Evolutionary conservation across 2,797 vertebrate species (phyloP), one percentile per base, ranked within the genome.

Genomic region (Melanotaenia boesemani): DNA sequence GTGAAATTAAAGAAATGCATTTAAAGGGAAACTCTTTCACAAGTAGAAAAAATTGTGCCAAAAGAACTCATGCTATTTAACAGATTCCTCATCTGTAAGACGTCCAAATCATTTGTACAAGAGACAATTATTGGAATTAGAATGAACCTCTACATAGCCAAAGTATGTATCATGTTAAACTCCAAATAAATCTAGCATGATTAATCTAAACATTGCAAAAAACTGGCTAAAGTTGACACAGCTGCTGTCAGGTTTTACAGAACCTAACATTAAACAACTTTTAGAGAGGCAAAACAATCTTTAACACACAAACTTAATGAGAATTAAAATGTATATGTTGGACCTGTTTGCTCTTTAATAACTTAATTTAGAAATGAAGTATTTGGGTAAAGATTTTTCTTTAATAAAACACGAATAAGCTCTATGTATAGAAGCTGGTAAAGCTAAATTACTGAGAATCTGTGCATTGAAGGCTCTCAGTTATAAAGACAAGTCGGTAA

Each of bases 11-110:
- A 30, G 34, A 63, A 2, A 28, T 12, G 15, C 34, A 36, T 54
- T 77, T 69, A 28, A 2, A 41, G 28, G 36, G 63, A 58, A 55
- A 28, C 52, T 55, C 3, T 50, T 50, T 50, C 16, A 50, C 50
- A 10, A n/a, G 46, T 8, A 10, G n/a, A 52, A 52, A 52, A 52
- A 50, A 48, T 8, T n/a, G 30, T 39, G 2, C 11, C 50, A 8
- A 50, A 50, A 50, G 2, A 22, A 20, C 9, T 52, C 20, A 8
- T 8, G 20, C 44, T 5, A 46, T 4, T 3, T 1, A 46, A 39
- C 1, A 20, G 12, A 6, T 63, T 7, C 30, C 56, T 74, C 39
- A 37, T 54, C 11, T 28, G 41, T 16, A 28, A 58, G 59, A 59
- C 12, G 41, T 16, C 20, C 13, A 73, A 41, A 66, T 61, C 59